phyloP scores from a whole-genome alignment of 2,113 vertebrate species.

The Hassar affinis region DNA sequence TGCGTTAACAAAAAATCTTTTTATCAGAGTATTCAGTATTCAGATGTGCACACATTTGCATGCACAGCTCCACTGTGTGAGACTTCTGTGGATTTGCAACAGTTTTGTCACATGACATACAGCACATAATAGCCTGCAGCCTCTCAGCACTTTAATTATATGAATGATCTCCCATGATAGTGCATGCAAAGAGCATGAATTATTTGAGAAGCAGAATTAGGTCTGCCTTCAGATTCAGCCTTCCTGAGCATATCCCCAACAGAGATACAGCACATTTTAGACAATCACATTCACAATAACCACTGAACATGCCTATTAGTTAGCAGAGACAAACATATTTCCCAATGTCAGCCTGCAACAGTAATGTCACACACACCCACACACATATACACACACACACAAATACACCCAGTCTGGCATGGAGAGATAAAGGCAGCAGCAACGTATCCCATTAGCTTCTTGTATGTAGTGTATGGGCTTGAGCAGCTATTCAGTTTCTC shows the following conservation, averaged over 20 bases:
- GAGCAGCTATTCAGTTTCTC: slow-evolving; percentile 16
- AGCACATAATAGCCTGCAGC: not conserved
- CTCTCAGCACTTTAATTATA: slow-evolving; percentile 9
- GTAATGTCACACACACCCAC: not conserved
- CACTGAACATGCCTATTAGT: slow-evolving; percentile 39
- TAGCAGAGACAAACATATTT: slow-evolving; percentile 40
- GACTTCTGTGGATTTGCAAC: not conserved
- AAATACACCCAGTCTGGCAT: slow-evolving; percentile 16
- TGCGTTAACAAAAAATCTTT: not conserved
- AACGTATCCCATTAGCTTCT: slow-evolving; percentile 39
- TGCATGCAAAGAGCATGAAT: not conserved
- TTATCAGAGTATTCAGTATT: not conserved
- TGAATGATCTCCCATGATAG: not conserved
- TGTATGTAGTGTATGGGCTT: slow-evolving; percentile 17
- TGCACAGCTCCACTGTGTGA: not conserved
- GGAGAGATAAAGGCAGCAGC: slow-evolving; percentile 43
- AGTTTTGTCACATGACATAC: no score
- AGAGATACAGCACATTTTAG: slow-evolving; percentile 10
- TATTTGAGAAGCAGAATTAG: not conserved
- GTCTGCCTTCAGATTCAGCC: not conserved
- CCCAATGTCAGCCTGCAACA: slow-evolving; percentile 25
- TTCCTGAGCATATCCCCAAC: not conserved
- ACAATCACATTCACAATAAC: slow-evolving; percentile 8
- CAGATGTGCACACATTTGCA: not conserved
- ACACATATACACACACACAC: slow-evolving; percentile 24